These are phyloP conservation scores for Arizona elegans DNA, from an alignment of 2,113 vertebrate genomes.

Conservation along the genomic window DNA sequence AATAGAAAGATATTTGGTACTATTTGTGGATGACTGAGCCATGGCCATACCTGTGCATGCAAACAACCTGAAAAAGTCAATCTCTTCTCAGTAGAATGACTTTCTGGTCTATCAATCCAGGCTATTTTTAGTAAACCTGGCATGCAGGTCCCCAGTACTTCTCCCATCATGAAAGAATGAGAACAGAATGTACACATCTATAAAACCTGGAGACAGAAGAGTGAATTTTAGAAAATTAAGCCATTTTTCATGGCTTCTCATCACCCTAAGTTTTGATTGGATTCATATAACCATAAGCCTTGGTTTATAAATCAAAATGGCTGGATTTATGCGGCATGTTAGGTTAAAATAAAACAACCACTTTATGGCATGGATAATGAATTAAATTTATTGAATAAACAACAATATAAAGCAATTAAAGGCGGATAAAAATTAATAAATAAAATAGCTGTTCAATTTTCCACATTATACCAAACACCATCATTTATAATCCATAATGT, in stretches of 20 bases:
- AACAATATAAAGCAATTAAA: neutral
- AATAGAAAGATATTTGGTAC: neutral
- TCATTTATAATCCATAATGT: neutral
- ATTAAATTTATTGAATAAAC: no score
- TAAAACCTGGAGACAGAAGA: no score
- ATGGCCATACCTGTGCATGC: neutral
- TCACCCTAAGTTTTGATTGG: no score
- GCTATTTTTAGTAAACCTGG: neutral
- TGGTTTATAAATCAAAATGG: no score
- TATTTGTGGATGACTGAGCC: neutral
- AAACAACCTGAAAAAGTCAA: neutral
- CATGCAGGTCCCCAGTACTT: neutral
- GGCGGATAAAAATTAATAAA: no score
- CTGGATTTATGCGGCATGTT: no score
- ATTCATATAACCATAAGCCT: no score
- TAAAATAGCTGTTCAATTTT: neutral
- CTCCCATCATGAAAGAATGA: neutral
- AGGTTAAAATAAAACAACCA: no score
- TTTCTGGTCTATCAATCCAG: neutral
- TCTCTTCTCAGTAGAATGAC: neutral
- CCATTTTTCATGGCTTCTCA: no score
- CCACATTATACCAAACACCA: neutral
- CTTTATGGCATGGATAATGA: no score
- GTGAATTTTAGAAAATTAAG: no score
- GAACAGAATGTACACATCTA: neutral